Evolutionary conservation across 1,140 invertebrate species (phyloP), one percentile per base, ranked within the genome.

Genomic region (Brachionus rotundiformis): DNA sequence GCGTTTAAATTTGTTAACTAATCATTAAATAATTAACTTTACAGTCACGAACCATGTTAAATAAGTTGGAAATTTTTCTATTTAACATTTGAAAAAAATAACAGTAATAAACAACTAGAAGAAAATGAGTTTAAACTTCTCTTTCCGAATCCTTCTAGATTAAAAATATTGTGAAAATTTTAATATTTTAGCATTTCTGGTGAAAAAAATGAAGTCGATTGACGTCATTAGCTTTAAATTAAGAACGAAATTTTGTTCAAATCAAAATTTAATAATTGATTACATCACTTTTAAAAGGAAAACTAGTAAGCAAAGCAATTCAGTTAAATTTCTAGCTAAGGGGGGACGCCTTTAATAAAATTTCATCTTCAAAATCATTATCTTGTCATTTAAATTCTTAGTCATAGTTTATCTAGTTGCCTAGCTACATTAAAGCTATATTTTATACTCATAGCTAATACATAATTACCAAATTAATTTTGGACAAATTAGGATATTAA

Each of bases 251-350:
- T 54, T 54, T 54, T 25, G 4, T 54, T 8, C n/a, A 54, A 54
- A 54, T 54, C n/a, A 16, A 8, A 54, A 54, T 16, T 54, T 54
- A 54, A 54, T 54, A 54, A 54, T 54, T 54, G 47, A 54, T 54
- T 54, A 54, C 47, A 54, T 54, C 47, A 54, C 23, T 54, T 54
- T 54, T 54, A 54, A 16, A 19, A 54, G 47, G n/a, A 54, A 54
- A 54, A 54, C 23, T 54, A 19, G 16, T 25, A 54, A 54, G 47
- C 47, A n/a, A 54, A 54, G 19, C 47, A 54, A 54, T 54, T 54
- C 7, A 54, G 8, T 54, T 16, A 54, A 54, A 54, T 54, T 54
- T 54, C 47, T 54, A 8, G 47, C 47, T 54, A 54, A 54, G 19
- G 16, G 23, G 16, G 23, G 47, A 54, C 47, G 2, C 16, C 8